A percentile compares a stretch with the other conserved stretches of the same genome.
phyloP scores from a whole-genome alignment of 2,797 vertebrate species.

The Varecia variegata region DNA sequence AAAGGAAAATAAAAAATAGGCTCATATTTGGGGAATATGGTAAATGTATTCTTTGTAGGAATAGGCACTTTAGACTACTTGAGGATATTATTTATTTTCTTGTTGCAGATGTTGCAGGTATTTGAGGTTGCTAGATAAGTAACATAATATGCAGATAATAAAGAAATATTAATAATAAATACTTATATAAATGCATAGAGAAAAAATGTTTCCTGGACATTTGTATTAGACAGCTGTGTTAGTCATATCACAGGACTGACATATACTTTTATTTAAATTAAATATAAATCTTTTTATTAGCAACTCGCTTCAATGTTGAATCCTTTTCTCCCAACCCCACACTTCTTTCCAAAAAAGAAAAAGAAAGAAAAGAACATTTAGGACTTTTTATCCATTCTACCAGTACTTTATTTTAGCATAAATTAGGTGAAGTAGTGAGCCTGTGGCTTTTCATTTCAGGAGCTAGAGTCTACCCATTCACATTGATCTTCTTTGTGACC shows the following conservation, averaged over 20 bases:
- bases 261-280: constrained; percentile 15
- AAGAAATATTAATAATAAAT: constrained; percentile 10
- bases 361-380: neutral
- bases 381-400: neutral
- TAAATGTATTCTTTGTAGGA: neutral
- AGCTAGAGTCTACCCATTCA: neutral
- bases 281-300: neutral
- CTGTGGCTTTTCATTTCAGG: neutral
- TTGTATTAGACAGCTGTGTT: neutral
- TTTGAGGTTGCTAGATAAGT: neutral
- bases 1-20: neutral
- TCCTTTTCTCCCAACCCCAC: neutral
- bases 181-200: neutral
- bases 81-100: neutral
- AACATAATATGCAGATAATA: neutral
- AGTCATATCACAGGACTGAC: neutral
- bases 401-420: neutral
- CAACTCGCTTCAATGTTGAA: neutral
- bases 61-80: neutral
- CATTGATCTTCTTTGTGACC: neutral
- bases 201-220: neutral
- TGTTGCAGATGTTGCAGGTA: neutral
- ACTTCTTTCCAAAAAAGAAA: neutral
- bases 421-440: neutral
- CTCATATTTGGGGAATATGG: neutral